phyloP scores from a whole-genome alignment of 2,113 vertebrate species.

The Atherinomorus stipes region DNA sequence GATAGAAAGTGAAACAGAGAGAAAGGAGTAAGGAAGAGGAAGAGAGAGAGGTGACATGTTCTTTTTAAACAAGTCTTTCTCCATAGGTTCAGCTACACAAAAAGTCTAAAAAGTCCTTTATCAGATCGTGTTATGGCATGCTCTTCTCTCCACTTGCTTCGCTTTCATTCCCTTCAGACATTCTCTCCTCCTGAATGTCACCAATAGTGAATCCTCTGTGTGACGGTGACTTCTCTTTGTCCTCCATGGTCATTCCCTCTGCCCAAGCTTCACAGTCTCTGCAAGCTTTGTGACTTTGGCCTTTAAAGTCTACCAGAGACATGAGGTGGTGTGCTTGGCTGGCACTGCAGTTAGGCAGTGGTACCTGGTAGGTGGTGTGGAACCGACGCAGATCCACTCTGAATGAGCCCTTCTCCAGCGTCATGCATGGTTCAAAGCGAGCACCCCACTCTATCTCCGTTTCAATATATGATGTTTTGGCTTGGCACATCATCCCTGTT shows the following conservation, averaged over 20 bases:
- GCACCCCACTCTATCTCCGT: conserved; percentile 52
- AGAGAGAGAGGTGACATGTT: no score
- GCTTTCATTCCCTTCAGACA: conserved; percentile 41
- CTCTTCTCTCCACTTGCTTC: conserved; percentile 2
- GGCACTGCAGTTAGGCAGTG: conserved; percentile 59
- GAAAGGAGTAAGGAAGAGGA: no score
- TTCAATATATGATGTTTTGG: conserved; percentile 36
- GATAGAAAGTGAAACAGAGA: no score
- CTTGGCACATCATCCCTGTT: conserved; percentile 50
- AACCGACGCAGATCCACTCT: conserved; percentile 64
- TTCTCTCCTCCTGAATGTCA: conserved; percentile 55
- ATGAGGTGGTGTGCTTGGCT: conserved; percentile 38
- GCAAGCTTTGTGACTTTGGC: conserved; percentile 19
- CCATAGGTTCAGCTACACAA: not conserved
- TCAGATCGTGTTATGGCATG: not conserved
- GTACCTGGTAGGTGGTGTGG: conserved; percentile 64
- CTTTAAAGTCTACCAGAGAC: conserved; percentile 18
- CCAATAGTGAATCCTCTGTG: conserved; percentile 38
- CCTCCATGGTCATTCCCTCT: conserved; percentile 9
- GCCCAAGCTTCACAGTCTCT: conserved; percentile 14
- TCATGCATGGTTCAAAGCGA: conserved; percentile 66
- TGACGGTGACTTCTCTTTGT: conserved; percentile 1
- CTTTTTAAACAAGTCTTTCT: not conserved
- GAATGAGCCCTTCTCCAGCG: conserved; percentile 51
- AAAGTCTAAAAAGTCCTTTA: not conserved